Evolutionary conservation across 2,888 invertebrate species (phyloP).

Genomic region (Drosophila diplacantha): DNA sequence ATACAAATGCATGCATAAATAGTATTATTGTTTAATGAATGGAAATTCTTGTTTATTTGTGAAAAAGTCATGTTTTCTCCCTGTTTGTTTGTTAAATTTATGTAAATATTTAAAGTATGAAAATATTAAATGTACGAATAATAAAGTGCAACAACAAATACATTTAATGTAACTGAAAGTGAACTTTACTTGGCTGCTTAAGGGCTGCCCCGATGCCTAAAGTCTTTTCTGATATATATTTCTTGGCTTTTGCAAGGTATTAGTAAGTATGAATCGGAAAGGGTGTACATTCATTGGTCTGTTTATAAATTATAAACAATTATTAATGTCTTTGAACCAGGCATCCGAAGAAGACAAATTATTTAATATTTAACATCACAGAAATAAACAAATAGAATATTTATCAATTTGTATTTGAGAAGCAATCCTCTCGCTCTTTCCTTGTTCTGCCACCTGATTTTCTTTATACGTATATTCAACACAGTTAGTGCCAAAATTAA

Average conservation of each 20-base stretch:
- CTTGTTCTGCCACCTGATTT: neutral
- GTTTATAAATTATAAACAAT: neutral
- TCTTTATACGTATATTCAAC: neutral
- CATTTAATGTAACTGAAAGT: slow-evolving; percentile 67
- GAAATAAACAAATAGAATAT: too few species aligned
- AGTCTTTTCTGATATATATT: neutral
- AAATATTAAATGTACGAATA: slow-evolving; percentile 73
- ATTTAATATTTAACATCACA: too few species aligned
- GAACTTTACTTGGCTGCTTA: neutral
- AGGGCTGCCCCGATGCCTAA: neutral
- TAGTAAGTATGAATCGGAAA: too few species aligned
- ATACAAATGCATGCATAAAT: slow-evolving; percentile 70
- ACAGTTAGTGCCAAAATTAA: neutral
- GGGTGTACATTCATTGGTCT: neutral
- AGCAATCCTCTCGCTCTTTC: neutral
- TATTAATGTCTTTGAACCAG: fast-evolving
- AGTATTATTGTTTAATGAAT: slow-evolving; percentile 73
- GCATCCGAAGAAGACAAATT: too few species aligned
- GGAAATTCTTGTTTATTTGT: slow-evolving; percentile 74
- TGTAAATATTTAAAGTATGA: slow-evolving; percentile 74
- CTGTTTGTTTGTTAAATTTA: slow-evolving; percentile 70
- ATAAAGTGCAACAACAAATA: slow-evolving; percentile 74
- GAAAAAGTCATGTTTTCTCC: slow-evolving; percentile 73
- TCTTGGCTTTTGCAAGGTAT: neutral
- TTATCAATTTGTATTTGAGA: too few species aligned